These are phyloP conservation scores for Bettongia penicillata DNA, from an alignment of 2,113 vertebrate species.

Conservation along the genomic window DNA sequence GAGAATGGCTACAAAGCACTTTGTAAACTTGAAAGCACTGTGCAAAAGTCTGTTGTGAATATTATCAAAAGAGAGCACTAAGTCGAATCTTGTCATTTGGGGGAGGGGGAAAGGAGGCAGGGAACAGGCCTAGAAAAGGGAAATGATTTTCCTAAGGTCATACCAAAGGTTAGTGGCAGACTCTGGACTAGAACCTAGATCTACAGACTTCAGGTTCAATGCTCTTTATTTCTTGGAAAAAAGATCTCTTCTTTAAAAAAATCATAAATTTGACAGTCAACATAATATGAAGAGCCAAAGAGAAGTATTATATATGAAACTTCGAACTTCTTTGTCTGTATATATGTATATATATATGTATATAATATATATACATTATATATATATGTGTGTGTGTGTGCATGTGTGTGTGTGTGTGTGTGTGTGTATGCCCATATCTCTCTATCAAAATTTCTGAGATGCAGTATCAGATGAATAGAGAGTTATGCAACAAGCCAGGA, in stretches of 20 bases:
- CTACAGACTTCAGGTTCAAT: background rate
- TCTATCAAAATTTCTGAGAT: background rate
- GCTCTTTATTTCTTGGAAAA: background rate
- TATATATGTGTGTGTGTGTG: background rate
- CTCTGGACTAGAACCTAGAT: background rate
- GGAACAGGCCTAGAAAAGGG: background rate
- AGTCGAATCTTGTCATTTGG: background rate
- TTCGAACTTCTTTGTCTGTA: background rate
- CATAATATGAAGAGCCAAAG: background rate
- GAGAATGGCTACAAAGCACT: background rate
- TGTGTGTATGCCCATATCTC: background rate
- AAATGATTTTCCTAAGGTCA: background rate
- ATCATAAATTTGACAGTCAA: background rate
- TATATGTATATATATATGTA: no score
- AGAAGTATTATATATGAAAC: background rate
- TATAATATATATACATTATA: no score
- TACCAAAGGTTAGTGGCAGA: background rate
- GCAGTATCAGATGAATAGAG: background rate
- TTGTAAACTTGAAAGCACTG: background rate
- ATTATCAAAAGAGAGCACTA: background rate
- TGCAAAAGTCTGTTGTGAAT: background rate
- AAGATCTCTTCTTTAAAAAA: background rate
- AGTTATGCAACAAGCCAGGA: background rate
- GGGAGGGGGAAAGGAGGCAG: no score
- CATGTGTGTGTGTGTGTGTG: accelerated